Conservation (phyloP, 2,797 vertebrate species). For the Sebastes umbrosus region DNA sequence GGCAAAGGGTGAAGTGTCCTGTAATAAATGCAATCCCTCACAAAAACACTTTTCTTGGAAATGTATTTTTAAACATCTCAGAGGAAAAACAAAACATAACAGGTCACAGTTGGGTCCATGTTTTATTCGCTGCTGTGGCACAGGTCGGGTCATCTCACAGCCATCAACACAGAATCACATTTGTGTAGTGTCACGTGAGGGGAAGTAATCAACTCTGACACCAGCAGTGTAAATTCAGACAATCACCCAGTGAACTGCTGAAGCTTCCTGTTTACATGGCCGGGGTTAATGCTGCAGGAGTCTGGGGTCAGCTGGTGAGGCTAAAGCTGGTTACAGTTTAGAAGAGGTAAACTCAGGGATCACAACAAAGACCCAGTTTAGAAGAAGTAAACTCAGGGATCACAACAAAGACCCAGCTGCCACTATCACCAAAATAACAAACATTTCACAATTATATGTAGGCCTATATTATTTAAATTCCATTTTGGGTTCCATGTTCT, state of each 20-base stretch:
- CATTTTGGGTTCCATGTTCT: neutral
- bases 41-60: constrained; percentile 9
- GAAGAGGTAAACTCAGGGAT: no score
- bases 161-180: neutral
- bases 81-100: constrained; percentile 1
- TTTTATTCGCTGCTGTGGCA: neutral
- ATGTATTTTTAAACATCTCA: constrained; percentile 15
- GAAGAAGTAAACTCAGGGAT: no score
- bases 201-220: neutral
- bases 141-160: constrained; percentile 6
- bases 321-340: constrained; percentile 23
- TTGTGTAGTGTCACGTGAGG: no score
- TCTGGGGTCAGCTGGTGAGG: constrained; percentile 29
- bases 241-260: constrained; percentile 25
- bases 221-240: neutral
- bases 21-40: constrained; percentile 1
- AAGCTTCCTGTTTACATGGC: constrained; percentile 51
- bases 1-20: constrained; percentile 42
- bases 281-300: constrained; percentile 38
- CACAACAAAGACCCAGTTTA: neutral
- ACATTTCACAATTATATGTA: neutral
- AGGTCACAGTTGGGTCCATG: neutral
- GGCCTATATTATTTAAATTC: neutral
- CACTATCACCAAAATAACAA: neutral
- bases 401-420: neutral